These are phyloP conservation scores for Atherinosoma microstoma DNA, from an alignment of 2,797 vertebrate species.

Conservation along the genomic window DNA sequence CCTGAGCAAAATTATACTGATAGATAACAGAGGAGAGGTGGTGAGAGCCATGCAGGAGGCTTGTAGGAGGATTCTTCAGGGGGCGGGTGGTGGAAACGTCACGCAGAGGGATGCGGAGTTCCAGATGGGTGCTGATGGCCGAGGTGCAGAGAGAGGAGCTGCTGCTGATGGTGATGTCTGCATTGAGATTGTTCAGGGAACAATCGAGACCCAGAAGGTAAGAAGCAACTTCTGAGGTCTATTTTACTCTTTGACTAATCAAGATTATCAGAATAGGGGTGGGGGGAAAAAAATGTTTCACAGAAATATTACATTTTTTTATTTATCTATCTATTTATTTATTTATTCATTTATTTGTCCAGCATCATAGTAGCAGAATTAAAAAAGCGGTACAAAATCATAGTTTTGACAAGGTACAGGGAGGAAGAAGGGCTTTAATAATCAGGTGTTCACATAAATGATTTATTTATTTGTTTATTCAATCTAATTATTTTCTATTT, in stretches of 20 bases:
- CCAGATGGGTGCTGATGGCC: not conserved
- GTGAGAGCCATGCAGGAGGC: constrained; percentile 62
- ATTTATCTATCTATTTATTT: too few species aligned
- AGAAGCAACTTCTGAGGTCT: constrained; percentile 7
- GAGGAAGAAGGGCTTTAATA: too few species aligned
- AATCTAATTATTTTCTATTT: too few species aligned
- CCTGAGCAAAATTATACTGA: constrained; percentile 59
- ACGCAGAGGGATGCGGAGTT: not conserved
- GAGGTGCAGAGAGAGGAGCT: constrained; percentile 2
- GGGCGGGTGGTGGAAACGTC: not conserved
- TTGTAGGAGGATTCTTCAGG: constrained; percentile 53
- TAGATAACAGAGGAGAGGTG: constrained; percentile 64
- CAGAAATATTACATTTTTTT: too few species aligned
- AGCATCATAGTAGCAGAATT: too few species aligned
- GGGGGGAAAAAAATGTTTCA: too few species aligned
- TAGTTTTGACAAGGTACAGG: too few species aligned
- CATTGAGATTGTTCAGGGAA: constrained; percentile 63
- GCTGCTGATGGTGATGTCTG: constrained; percentile 27
- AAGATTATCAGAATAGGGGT: not conserved
- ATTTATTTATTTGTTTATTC: too few species aligned
- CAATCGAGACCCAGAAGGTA: constrained; percentile 70
- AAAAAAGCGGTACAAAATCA: too few species aligned
- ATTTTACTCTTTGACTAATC: not conserved
- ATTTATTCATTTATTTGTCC: too few species aligned
- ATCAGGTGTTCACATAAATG: too few species aligned